These are phyloP conservation scores for Numida meleagris DNA, from an alignment of 2,113 vertebrate species.

Conservation along the genomic window DNA sequence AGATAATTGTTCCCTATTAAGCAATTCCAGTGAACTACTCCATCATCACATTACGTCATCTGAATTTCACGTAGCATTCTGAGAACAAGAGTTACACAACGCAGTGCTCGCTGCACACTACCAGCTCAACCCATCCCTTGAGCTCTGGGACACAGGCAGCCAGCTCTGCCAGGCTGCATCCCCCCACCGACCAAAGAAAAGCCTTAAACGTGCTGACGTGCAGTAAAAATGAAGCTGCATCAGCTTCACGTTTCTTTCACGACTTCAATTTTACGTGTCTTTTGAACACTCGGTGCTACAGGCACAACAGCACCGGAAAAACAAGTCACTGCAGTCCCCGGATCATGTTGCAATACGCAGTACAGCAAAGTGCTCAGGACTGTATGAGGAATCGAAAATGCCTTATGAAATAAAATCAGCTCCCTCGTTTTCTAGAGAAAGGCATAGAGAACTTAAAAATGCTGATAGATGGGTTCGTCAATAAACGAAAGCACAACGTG, in stretches of 20 bases:
- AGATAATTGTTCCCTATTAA: not conserved
- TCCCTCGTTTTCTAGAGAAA: not conserved
- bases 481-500: not conserved
- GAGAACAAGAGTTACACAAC: constrained; percentile 37
- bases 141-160: not conserved
- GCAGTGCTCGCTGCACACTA: not conserved
- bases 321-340: not conserved
- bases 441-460: not conserved
- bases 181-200: not conserved
- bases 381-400: not conserved
- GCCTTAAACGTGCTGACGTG: not conserved
- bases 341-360: not conserved
- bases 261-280: not conserved
- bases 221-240: not conserved
- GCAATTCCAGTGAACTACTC: not conserved
- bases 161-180: not conserved
- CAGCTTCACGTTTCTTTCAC: not conserved
- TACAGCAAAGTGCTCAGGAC: fast-evolving
- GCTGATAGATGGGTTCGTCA: not conserved
- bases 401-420: not conserved
- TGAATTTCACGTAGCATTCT: constrained; percentile 14
- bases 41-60: not conserved
- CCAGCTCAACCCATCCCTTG: not conserved
- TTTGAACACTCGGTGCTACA: not conserved
- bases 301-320: not conserved